Evolutionary conservation across 2,888 invertebrate species (phyloP).

Genomic region (Eupithecia exiguata): DNA sequence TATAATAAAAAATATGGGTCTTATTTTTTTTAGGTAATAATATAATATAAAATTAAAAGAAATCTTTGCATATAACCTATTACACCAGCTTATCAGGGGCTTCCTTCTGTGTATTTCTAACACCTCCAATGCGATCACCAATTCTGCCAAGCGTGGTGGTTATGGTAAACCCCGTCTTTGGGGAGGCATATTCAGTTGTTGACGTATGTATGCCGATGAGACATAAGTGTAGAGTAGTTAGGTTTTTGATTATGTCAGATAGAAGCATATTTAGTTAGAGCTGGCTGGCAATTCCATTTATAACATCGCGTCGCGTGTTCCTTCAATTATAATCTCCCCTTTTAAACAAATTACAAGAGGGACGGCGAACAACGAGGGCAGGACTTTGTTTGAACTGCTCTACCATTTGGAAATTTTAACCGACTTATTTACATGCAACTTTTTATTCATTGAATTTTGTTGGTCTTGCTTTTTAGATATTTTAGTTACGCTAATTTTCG

Average conservation of each 20-base stretch:
- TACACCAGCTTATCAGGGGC: too few relatives aligned
- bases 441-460: conserved; percentile 7
- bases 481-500: neutral
- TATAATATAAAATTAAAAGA: too few relatives aligned
- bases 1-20: too few relatives aligned
- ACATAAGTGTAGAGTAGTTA: neutral
- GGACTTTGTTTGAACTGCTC: conserved; percentile 21
- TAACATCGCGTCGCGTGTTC: conserved; percentile 44
- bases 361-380: conserved; percentile 44
- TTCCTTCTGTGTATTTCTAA: too few relatives aligned
- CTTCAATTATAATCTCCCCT: conserved; percentile 48
- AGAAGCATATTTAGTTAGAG: conserved; percentile 27
- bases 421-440: conserved; percentile 8
- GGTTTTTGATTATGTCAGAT: neutral
- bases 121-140: too few relatives aligned
- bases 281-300: conserved; percentile 49
- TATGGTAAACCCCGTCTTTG: neutral
- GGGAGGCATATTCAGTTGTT: neutral
- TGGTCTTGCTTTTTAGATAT: neutral
- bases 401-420: conserved; percentile 17
- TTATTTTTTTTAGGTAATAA: too few relatives aligned
- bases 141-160: too few relatives aligned
- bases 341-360: conserved; percentile 54
- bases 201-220: neutral
- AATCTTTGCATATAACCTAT: too few relatives aligned